Evolutionary conservation across 2,888 invertebrate genomes (phyloP), one percentile per base, ranked within the genome.

Genomic region (Psylliodes chrysocephalus): DNA sequence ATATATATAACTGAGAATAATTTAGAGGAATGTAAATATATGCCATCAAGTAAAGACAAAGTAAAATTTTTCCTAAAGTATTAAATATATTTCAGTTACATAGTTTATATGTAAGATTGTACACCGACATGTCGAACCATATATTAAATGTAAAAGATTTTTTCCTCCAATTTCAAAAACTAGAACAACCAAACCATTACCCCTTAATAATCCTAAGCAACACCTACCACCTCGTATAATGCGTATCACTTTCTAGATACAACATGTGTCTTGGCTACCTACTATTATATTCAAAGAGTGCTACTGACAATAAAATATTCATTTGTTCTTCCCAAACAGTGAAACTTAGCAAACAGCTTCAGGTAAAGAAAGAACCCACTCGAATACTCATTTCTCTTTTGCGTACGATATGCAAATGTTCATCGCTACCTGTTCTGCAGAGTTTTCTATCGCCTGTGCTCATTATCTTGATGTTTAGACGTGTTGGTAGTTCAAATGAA

Each of bases 211-310:
- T 47, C 14, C 17, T 14, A 25, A 15, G n/a, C 25, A 49, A 49
- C 12, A 49, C 5, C 49, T 28, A 28, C 49, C 15, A 14, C 1
- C 42, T 28, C 15, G 15, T 15, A 5, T 28, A 30, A 49, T 17
- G 15, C 28, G 49, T 49, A 49, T 49, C 49, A 49, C 49, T 49
- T 49, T 49, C 49, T 49, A 49, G 49, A 28, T 15, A 49, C 28
- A 49, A 49, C 28, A 25, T 17, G 15, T 28, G 49, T 28, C 14
- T 28, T 28, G n/a, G 6, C 49, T 49, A 30, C 28, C 30, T 49
- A 49, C 49, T 49, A 17, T 49, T 15, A 49, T 49, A 49, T 49
- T 19, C 49, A 49, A 49, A 49, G n/a, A n/a, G 49, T 49, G 49
- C 49, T 49, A 49, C 49, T 30, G 22, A 15, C 49, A 46, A 22